phyloP scores from a whole-genome alignment of 2,797 vertebrate species.

The Gobionotothen gibberifrons region DNA sequence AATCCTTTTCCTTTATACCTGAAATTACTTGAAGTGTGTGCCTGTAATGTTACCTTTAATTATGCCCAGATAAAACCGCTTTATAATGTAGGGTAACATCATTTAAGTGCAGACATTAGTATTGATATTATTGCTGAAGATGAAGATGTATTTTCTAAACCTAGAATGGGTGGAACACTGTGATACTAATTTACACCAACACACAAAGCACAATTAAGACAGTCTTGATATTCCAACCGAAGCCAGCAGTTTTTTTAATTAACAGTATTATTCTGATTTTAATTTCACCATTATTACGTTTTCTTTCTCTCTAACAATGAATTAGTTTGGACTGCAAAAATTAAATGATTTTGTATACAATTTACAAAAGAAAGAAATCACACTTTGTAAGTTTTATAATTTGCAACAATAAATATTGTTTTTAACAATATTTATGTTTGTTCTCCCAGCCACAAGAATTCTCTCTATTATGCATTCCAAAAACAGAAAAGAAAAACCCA shows the following conservation, averaged over 20 bases:
- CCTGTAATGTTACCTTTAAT: conserved; percentile 49
- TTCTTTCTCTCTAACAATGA: conserved; percentile 24
- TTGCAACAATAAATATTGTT: conserved; percentile 80
- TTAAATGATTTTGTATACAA: not conserved
- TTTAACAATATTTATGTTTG: conserved; percentile 73
- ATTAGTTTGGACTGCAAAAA: not conserved
- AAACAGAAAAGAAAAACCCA: conserved; percentile 42
- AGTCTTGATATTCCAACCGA: conserved; percentile 13
- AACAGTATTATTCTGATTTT: not conserved
- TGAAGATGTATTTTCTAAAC: conserved; percentile 12
- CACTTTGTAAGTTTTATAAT: conserved; percentile 75
- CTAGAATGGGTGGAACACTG: conserved; percentile 31
- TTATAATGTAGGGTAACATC: conserved; percentile 2
- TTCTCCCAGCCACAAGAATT: conserved; percentile 72
- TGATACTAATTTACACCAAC: conserved; percentile 35
- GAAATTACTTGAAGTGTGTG: conserved; percentile 85
- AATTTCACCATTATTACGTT: not conserved
- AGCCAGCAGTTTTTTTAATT: conserved; percentile 24
- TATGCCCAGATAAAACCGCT: conserved; percentile 15
- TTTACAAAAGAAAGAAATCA: conserved; percentile 2
- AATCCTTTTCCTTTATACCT: conserved; percentile 67
- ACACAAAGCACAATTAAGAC: conserved; percentile 44
- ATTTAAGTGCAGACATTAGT: conserved; percentile 25
- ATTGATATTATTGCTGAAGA: not conserved
- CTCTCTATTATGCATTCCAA: conserved; percentile 76